Base-by-base conservation (phyloP, 2,888 invertebrate genomes). In the Oligia strigilis region DNA sequence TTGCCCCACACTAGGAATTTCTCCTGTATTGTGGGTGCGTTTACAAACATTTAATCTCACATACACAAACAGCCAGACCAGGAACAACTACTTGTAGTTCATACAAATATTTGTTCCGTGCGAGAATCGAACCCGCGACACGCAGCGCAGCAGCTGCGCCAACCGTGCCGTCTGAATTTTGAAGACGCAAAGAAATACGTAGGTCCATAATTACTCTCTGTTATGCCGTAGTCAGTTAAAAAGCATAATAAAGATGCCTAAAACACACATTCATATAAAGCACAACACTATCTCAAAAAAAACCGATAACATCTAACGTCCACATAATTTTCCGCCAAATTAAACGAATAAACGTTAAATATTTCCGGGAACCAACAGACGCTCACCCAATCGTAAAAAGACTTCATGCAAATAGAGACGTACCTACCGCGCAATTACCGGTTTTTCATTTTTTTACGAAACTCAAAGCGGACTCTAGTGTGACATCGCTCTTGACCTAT, bases 401-500 rank as follows among this genome's bases (percentile, higher is more conserved):
- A 64, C 66, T 83, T 67, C 67, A 72, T 85, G 67, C 75, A 83
- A 80, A 86, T 80, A 80, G 69, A 72, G 74, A 65, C 64, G 74
- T 76, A 82, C 78, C 67, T 70, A 78, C 69, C 77, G 36, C 70
- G 83, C 77, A 81, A 81, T 81, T 81, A 81, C 77, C 65, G 64
- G 55, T 52, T 86, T 81, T 83, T 74, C 71, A 29, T 62, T 70
- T 83, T 82, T 87, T 77, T 77, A 60, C 19, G 40, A 49, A 70
- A 19, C 46, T 86, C 77, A 84, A 86, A 87, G 82, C 75, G 62
- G 78, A 78, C 46, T 76, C 64, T 29, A 58, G 70, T 77, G 55
- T 79, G 77, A 84, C 87, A 77, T 86, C 85, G 72, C 77, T 73
- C 85, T 87, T 86, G 77, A 86, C 85, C 82, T 65, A 82, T 66